Percentiles rank a stretch among this genome's conserved stretches.
phyloP scores from a whole-genome alignment of 2,797 vertebrate genomes.

The Schizopygopsis pylzovi region DNA sequence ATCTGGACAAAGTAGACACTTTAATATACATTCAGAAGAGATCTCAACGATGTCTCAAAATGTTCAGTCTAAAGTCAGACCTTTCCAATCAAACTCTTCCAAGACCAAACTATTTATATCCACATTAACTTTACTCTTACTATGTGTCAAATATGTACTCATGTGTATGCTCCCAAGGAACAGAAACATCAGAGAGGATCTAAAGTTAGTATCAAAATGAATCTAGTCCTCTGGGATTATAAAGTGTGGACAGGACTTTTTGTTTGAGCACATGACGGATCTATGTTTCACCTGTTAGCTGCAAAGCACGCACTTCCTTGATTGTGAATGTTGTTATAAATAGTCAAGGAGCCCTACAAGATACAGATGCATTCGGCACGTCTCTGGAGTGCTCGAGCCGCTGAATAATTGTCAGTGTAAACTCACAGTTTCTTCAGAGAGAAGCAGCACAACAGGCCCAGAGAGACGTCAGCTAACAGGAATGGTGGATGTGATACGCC shows the following conservation, averaged over 20 bases:
- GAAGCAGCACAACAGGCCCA: background rate
- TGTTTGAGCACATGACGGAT: constrained; percentile 2
- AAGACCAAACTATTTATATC: background rate
- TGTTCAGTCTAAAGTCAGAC: background rate
- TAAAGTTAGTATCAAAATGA: background rate
- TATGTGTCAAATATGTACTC: background rate
- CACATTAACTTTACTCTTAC: background rate
- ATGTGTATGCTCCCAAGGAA: background rate
- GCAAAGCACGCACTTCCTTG: background rate
- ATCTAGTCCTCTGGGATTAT: constrained; percentile 4
- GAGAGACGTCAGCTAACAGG: background rate
- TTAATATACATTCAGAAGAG: background rate
- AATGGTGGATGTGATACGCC: constrained; percentile 1
- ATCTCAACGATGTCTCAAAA: background rate
- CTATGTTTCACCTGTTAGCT: constrained; percentile 24
- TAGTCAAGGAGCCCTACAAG: constrained; percentile 29
- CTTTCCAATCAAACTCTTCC: background rate
- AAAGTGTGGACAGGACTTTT: background rate
- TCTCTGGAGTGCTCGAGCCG: constrained; percentile 15
- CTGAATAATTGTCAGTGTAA: background rate
- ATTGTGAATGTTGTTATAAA: constrained; percentile 23
- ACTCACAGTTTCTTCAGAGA: constrained; percentile 14
- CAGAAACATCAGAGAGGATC: background rate
- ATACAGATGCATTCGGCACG: background rate
- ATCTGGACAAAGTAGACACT: background rate